Evolutionary conservation across 2,888 invertebrate species (phyloP), one percentile per base, ranked within the genome.

Genomic region (Synanthedon tipuliformis): DNA sequence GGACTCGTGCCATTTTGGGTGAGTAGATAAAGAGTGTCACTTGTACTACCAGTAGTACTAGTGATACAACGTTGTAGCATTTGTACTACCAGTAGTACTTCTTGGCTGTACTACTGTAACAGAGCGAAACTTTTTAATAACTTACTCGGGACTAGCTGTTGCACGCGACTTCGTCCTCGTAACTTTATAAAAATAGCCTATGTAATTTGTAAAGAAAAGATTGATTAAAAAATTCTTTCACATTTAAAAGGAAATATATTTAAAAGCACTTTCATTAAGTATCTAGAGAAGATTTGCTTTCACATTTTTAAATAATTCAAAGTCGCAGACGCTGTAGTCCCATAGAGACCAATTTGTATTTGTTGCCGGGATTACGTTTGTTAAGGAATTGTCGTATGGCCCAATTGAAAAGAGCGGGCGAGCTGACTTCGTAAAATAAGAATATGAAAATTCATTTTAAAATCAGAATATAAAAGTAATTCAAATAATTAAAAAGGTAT

Each of bases 1-100:
- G 96, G 96, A 50, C 88, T 97, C 48, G 93, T 96, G 55, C 97
- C 97, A 4, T 97, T 97, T 78, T 97, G 95, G 90, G 96, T 97
- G 83, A 93, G 93, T 89, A n/a, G n/a, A n/a, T n/a, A n/a, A n/a
- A n/a, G n/a, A n/a, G n/a, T n/a, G n/a, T n/a, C n/a, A n/a, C n/a
- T n/a, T n/a, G n/a, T n/a, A n/a, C n/a, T n/a, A n/a, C n/a, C n/a
- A n/a, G n/a, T n/a, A n/a, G n/a, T n/a, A n/a, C n/a, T n/a, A n/a
- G n/a, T n/a, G n/a, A n/a, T n/a, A n/a, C n/a, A n/a, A n/a, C n/a
- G n/a, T n/a, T n/a, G n/a, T n/a, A n/a, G n/a, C n/a, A n/a, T n/a
- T n/a, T n/a, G n/a, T n/a, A n/a, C n/a, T n/a, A n/a, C n/a, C n/a
- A n/a, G n/a, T n/a, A n/a, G n/a, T n/a, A n/a, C n/a, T n/a, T n/a